Base-by-base conservation (phyloP, 2,888 invertebrate genomes). In the Thereva nobilitata region DNA sequence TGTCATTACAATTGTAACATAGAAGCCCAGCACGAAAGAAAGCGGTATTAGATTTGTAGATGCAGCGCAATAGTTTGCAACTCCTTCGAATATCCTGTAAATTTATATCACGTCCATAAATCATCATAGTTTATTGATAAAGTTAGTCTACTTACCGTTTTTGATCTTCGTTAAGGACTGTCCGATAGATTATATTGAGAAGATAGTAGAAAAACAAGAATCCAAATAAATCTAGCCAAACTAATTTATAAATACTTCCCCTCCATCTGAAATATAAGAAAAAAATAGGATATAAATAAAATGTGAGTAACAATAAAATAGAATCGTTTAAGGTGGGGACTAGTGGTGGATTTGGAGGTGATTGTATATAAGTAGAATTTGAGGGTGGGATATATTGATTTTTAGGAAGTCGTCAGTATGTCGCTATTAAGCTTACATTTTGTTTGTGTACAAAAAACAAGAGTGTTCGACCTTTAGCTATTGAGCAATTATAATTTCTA, bases 1-100 rank as follows among this genome's bases (percentile, higher is more conserved):
- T 67, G 90, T 91, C 89, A 95, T 94, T 57, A 96, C 94, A 72
- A 95, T 89, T 5, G 91, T 89, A 63, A 96, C 95, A 82, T 95
- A 96, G 83, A 96, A 96, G 73, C 96, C 95, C 73, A 96, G 85
- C 68, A 96, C 94, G 80, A 96, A 96, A 4, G 95, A 94, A 71
- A 96, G 80, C 9, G 96, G 96, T 74, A 96, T 95, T 73, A 94
- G 86, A 81, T 90, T 90, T 73, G 90, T 91, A 82, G 92, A 93
- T 72, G 87, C 88, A 76, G 89, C 88, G 82, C 95, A 96, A 81
- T 95, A 95, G 71, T 86, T 86, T 4, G 90, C 91, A 63, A 95
- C 83, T 70, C 86, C 86, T 80, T 93, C 94, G 79, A 95, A 96
- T 68, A 86, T 78, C 78, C 93, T 93, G 82, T 63, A 80, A 81